A percentile compares a stretch with the other conserved stretches of the same genome.
Conservation (phyloP, 2,888 invertebrate genomes). For the Agriotes lineatus region DNA sequence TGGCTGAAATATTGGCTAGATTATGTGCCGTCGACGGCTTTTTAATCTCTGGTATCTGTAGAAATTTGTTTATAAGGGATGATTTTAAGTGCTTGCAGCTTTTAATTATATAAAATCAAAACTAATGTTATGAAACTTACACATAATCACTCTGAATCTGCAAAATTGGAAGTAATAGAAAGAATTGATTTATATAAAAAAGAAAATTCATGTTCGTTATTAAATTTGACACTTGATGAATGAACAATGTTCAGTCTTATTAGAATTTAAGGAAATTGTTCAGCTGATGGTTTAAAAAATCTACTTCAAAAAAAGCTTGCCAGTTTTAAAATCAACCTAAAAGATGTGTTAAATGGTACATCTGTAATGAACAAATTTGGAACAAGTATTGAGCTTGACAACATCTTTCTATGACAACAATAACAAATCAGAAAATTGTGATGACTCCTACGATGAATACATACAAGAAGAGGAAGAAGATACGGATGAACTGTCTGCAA, state of each 20-base stretch:
- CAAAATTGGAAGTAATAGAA: no score
- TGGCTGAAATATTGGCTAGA: no score
- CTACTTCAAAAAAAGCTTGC: not conserved
- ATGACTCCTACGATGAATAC: not conserved
- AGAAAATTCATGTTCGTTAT: no score
- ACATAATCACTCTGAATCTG: no score
- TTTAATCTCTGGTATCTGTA: no score
- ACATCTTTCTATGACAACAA: not conserved
- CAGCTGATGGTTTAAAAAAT: not conserved
- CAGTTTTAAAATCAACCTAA: not conserved
- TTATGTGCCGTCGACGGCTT: no score
- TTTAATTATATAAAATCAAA: no score
- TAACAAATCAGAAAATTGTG: not conserved
- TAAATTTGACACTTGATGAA: not conserved
- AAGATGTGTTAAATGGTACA: not conserved
- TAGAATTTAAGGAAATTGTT: not conserved
- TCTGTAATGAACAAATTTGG: not conserved
- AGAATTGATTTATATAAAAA: no score
- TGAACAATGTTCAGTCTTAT: not conserved
- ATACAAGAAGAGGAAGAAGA: not conserved
- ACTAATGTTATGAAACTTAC: no score
- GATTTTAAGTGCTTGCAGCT: no score
- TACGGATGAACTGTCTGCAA: not conserved
- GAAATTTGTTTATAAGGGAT: no score
- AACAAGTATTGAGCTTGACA: not conserved